These are phyloP conservation scores for Gasterosteus aculeatus DNA, from an alignment of 2,113 vertebrate genomes.

Conservation along the genomic window DNA sequence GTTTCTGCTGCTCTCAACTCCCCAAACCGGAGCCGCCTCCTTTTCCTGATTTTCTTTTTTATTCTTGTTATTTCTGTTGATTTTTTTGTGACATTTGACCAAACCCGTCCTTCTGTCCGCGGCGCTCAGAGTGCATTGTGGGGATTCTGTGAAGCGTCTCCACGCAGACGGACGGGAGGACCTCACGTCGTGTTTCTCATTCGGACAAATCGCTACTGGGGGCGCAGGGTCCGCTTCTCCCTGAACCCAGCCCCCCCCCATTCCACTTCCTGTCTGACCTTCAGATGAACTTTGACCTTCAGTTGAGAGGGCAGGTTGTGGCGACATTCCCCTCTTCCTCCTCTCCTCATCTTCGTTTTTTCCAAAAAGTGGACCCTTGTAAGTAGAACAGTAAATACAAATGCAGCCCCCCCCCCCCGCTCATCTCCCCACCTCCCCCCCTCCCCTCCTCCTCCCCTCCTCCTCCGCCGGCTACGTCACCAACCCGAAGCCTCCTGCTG, in stretches of 20 bases:
- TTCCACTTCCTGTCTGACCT: constrained; percentile 49
- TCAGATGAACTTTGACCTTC: constrained; percentile 54
- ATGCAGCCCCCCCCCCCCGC: constrained; percentile 27
- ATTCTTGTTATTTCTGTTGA: constrained; percentile 38
- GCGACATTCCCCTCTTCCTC: neutral
- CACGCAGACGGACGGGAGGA: constrained; percentile 33
- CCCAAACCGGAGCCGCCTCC: constrained; percentile 27
- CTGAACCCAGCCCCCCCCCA: neutral
- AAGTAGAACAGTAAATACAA: constrained; percentile 15
- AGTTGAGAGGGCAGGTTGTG: constrained; percentile 3
- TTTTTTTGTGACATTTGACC: constrained; percentile 61
- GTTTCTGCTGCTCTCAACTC: constrained; percentile 52
- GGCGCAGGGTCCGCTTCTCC: constrained; percentile 59
- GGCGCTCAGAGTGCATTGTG: constrained; percentile 9
- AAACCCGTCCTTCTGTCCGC: constrained; percentile 46
- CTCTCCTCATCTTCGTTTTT: constrained; percentile 20
- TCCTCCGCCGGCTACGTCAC: too few species aligned
- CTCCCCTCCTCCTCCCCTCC: neutral
- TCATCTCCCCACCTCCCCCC: constrained; percentile 66
- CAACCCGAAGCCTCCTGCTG: constrained; percentile 48
- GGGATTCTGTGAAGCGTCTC: constrained; percentile 35
- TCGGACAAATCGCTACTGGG: constrained; percentile 34
- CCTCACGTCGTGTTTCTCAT: constrained; percentile 29
- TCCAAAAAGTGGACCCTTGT: constrained; percentile 29
- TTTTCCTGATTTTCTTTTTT: neutral